phyloP scores from a whole-genome alignment of 2,888 invertebrate genomes.

The Ferdinandea cuprea region DNA sequence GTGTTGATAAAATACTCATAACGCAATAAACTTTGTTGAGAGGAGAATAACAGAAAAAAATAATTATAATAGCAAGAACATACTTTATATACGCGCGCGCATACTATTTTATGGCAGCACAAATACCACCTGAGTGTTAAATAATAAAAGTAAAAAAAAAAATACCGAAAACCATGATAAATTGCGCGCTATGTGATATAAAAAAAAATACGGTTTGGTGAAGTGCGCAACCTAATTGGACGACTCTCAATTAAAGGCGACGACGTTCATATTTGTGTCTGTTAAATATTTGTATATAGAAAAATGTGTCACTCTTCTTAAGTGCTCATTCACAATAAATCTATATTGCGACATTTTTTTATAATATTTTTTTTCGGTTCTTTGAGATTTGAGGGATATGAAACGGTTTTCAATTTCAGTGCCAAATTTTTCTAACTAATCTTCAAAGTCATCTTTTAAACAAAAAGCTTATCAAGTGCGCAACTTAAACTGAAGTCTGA shows the following conservation, averaged over 20 bases:
- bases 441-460: neutral
- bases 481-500: neutral
- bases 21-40: slow-evolving; percentile 46
- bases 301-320: slow-evolving; percentile 17
- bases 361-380: neutral
- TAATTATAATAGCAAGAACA: slow-evolving; percentile 24
- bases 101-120: slow-evolving; percentile 59
- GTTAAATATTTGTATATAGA: slow-evolving; percentile 37
- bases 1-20: slow-evolving; percentile 54
- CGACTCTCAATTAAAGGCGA: neutral
- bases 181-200: slow-evolving; percentile 37
- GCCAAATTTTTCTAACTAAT: neutral
- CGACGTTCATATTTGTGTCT: slow-evolving; percentile 23
- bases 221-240: slow-evolving; percentile 62
- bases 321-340: slow-evolving; percentile 8
- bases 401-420: neutral
- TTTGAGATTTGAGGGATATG: neutral
- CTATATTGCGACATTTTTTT: slow-evolving; percentile 24
- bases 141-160: slow-evolving; percentile 29
- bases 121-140: slow-evolving; percentile 49
- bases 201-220: slow-evolving; percentile 36
- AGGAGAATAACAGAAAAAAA: slow-evolving; percentile 7
- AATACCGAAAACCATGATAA: slow-evolving; percentile 57
- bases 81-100: slow-evolving; percentile 17
- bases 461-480: neutral